phyloP scores from a whole-genome alignment of 2,113 vertebrate species.

The Romanogobio albipinnatus region DNA sequence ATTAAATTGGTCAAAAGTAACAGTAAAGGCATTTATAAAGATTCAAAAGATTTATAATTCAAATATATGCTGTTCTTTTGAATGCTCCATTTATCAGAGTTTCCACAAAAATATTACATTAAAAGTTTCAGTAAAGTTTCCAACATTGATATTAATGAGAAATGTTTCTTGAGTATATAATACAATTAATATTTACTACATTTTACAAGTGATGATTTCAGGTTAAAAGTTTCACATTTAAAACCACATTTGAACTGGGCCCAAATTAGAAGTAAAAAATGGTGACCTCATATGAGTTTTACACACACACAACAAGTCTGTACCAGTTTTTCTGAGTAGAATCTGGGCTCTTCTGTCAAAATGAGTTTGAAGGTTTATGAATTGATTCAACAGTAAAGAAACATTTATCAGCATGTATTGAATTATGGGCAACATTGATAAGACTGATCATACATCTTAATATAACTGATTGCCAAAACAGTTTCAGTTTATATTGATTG shows the following conservation, averaged over 20 bases:
- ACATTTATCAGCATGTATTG: slow-evolving; percentile 13
- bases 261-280: not conserved
- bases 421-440: not conserved
- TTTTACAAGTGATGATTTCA: not conserved
- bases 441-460: not conserved
- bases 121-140: not conserved
- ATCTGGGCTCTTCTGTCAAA: slow-evolving; percentile 28
- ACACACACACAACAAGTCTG: not conserved
- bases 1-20: not conserved
- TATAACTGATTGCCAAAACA: not conserved
- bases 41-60: not conserved
- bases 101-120: no score
- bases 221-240: not conserved
- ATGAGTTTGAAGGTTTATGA: slow-evolving; percentile 43
- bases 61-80: not conserved
- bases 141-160: not conserved
- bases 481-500: not conserved
- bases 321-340: not conserved
- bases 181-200: not conserved
- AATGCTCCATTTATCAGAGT: not conserved
- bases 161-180: not conserved
- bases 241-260: not conserved
- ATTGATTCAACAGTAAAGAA: slow-evolving; percentile 35
- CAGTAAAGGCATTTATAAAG: not conserved
- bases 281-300: not conserved